phyloP scores from a whole-genome alignment of 2,797 vertebrate species.

The Novumbra hubbsi region DNA sequence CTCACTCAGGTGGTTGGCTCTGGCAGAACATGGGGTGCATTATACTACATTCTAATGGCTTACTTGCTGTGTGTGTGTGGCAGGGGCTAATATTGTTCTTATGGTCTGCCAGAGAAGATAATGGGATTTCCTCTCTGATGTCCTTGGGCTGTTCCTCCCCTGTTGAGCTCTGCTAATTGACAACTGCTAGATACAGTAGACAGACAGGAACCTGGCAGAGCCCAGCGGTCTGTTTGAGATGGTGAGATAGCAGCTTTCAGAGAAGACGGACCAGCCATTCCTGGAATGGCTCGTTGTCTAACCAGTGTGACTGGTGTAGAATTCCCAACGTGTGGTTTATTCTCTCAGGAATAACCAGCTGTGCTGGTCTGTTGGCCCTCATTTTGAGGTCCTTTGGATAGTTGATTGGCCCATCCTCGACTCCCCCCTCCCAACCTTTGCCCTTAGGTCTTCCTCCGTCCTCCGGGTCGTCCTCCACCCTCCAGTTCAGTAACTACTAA shows the following conservation, averaged over 20 bases:
- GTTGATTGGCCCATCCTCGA: slow-evolving; percentile 29
- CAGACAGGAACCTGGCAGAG: slow-evolving; percentile 13
- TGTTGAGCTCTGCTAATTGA: slow-evolving; percentile 53
- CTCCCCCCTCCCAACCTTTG: slow-evolving; percentile 1
- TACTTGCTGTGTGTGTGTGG: too few species aligned
- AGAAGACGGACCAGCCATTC: not conserved
- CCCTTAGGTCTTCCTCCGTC: slow-evolving; percentile 50
- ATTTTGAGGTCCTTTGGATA: slow-evolving; percentile 12
- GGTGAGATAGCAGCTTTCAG: slow-evolving; percentile 52
- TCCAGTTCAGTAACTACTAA: slow-evolving; percentile 53
- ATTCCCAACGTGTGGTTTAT: too few species aligned
- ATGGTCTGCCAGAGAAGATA: slow-evolving; percentile 56
- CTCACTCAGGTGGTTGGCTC: too few species aligned
- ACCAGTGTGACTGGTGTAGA: too few species aligned
- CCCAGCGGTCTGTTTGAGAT: slow-evolving; percentile 49
- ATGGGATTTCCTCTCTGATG: slow-evolving; percentile 60
- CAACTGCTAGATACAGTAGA: not conserved
- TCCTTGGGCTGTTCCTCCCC: slow-evolving; percentile 56
- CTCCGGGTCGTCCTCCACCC: slow-evolving; percentile 52
- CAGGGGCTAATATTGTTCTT: slow-evolving; percentile 43
- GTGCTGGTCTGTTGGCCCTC: not conserved
- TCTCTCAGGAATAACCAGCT: not conserved
- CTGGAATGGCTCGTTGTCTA: not conserved
- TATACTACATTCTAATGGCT: too few species aligned
- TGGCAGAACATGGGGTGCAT: too few species aligned